Conservation (phyloP, 2,797 vertebrate species). For the Liasis olivaceus region DNA sequence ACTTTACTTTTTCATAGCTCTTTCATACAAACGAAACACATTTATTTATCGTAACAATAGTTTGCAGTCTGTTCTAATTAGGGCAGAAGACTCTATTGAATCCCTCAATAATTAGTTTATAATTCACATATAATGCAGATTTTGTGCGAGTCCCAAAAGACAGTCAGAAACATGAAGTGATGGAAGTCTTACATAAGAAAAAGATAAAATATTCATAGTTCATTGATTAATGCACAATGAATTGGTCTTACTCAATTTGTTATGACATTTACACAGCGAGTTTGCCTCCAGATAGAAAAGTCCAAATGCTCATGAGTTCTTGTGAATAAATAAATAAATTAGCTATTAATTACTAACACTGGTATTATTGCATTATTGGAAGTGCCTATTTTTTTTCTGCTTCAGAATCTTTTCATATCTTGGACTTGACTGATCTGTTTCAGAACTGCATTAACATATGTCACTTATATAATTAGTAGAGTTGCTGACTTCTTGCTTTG, state of each 20-base stretch:
- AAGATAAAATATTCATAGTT: constrained; percentile 2
- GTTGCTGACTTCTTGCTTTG: background rate
- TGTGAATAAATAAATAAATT: background rate
- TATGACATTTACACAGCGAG: background rate
- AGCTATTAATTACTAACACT: background rate
- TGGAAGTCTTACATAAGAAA: constrained; percentile 21
- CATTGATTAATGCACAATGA: constrained; percentile 7
- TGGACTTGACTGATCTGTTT: background rate
- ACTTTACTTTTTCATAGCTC: background rate
- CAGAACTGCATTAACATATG: background rate
- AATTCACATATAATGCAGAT: constrained; percentile 23
- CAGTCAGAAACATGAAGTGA: constrained; percentile 19
- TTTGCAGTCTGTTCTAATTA: constrained; percentile 50
- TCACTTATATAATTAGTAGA: background rate
- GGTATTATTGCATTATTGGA: background rate
- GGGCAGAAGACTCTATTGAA: constrained; percentile 22
- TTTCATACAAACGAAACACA: constrained; percentile 34
- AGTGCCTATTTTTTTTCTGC: background rate
- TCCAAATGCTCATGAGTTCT: constrained; percentile 2
- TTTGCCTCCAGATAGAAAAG: background rate
- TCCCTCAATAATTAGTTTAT: constrained; percentile 39
- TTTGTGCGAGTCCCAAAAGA: constrained; percentile 34
- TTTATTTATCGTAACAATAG: constrained; percentile 21
- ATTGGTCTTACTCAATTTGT: constrained; percentile 1
- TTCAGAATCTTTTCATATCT: constrained; percentile 12